Evolutionary conservation across 37 sponge, comb jelly and placozoan genomes (phyloP), one percentile per base, ranked within the genome.

Genomic region (Bolinopsis microptera): DNA sequence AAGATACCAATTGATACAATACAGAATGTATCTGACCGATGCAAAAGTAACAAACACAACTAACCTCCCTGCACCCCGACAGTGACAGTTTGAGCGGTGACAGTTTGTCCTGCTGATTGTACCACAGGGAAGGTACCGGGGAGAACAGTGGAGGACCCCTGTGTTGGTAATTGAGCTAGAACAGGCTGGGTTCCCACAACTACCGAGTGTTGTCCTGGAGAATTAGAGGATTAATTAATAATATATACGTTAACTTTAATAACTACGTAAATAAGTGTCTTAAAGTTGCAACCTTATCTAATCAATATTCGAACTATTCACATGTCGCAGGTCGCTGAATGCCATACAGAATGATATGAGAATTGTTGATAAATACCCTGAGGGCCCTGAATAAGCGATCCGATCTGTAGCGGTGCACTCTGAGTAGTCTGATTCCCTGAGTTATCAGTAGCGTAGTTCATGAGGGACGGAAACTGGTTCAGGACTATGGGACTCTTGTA

Each of bases 111-210:
- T 34, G 80, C 80, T 35, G 80, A 32, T 18, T 77, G 80, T 22
- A 77, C 21, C 16, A 27, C 80, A 16, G 21, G 36, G 5, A 32
- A 2, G 36, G 27, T 34, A 16, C 9, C 32, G 1, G 21, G 36
- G 22, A 32, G 21, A 36, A 32, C 32, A 8, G 27, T 77, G 33
- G 80, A 16, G 36, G 80, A 34, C 2, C 28, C 23, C 21, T 39
- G 41, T 5, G 90, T 28, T 28, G 90, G 61, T 39, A 86, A 27
- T 26, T 38, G 90, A 30, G 90, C 61, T 28, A 86, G 41, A 40
- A 86, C 90, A 3, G 90, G 90, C 48, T 86, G 90, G 1, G 90
- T 40, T 16, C 90, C 90, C 3, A 86, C 90, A 41, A 86, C 90
- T n/a, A 86, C 61, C 30, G 32, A 38, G 38, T 86, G 90, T 34